Evolutionary conservation across 2,113 vertebrate species (phyloP), one percentile per base, ranked within the genome.

Genomic region (Phoenicopterus ruber): DNA sequence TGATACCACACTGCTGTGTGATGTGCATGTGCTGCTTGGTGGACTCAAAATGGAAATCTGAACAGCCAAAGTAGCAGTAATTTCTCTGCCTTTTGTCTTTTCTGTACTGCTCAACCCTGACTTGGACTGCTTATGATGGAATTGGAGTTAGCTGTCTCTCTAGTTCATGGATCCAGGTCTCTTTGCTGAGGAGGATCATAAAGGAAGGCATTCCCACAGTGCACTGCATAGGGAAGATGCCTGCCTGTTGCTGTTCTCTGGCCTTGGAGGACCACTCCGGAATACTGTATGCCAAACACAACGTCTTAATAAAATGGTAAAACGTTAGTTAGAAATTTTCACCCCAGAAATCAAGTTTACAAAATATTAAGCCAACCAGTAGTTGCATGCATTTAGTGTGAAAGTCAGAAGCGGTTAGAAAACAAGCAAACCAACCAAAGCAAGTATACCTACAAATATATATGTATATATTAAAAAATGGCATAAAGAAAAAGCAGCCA

Each of bases 311-410:
- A 82, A 93, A 96, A 97, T 49, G 71, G 67, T 92, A 95, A 96
- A 85, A 91, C 4, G 3, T 93, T 80, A 81, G 91, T 94, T 52
- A 95, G 85, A 93, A 80, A 92, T 65, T 85, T 94, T 83, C 93
- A 97, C 58, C 73, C 59, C 83, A 86, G 83, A 92, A 94, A 96
- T 89, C 52, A 94, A 80, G 42, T 87, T 94, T 91, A 91, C 85
- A 96, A 85, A 94, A 83, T 88, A 96, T 86, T 85, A 97, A 97
- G 88, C 91, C 91, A 95, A 95, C 73, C 93, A 94, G 62, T 83
- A 94, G 87, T 74, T 93, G 94, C 98, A 98, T 98, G 97, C 97
- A 97, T 82, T 98, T 98, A 97, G 96, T 96, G 96, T 96, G 96
- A 95, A 97, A 97, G 96, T 97, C 95, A 96, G 96, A 98, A 97